A percentile compares a stretch with the other conserved stretches of the same genome.
Conservation (phyloP, 1,140 invertebrate species). For the Trichoplusia ni region DNA sequence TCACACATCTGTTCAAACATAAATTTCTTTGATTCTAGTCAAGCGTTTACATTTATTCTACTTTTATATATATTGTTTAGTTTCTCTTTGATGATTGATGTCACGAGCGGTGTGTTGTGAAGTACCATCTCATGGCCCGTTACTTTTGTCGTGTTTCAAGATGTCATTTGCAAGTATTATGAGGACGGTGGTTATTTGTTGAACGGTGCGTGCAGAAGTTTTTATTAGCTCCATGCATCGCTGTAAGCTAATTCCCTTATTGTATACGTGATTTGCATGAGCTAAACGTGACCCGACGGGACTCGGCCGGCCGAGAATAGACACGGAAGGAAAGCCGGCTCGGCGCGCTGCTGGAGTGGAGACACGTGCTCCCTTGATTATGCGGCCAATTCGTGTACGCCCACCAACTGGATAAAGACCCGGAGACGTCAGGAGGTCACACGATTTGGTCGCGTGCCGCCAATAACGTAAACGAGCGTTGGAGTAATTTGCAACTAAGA, state of each 20-base stretch:
- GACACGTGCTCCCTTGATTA: slow-evolving; percentile 70
- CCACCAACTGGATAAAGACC: slow-evolving; percentile 32
- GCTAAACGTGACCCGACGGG: slow-evolving; percentile 66
- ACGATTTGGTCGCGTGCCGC: slow-evolving; percentile 48
- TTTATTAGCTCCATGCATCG: slow-evolving; percentile 46
- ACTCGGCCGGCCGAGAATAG: slow-evolving; percentile 67
- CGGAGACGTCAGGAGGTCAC: slow-evolving; percentile 43
- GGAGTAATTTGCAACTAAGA: slow-evolving; percentile 53
- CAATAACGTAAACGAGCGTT: slow-evolving; percentile 41
- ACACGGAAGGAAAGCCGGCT: slow-evolving; percentile 77
- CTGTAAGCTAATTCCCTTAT: slow-evolving; percentile 47
- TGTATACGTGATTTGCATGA: slow-evolving; percentile 74
- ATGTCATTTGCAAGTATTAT: slow-evolving; percentile 39
- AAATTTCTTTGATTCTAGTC: slow-evolving; percentile 45
- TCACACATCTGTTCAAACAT: slow-evolving; percentile 59
- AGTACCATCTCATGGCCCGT: slow-evolving; percentile 3
- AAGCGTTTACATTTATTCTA: slow-evolving; percentile 14
- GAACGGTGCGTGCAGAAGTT: slow-evolving; percentile 48
- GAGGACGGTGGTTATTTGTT: slow-evolving; percentile 40
- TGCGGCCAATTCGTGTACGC: slow-evolving; percentile 41
- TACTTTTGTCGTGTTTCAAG: slow-evolving; percentile 34
- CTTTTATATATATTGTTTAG: slow-evolving; percentile 23
- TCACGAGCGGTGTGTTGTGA: slow-evolving; percentile 13
- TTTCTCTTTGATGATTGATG: slow-evolving; percentile 24
- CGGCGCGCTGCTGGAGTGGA: slow-evolving; percentile 59